Evolutionary conservation across 2,797 vertebrate genomes (phyloP), one percentile per base, ranked within the genome.

Genomic region (Paramormyrops hopkinsi): DNA sequence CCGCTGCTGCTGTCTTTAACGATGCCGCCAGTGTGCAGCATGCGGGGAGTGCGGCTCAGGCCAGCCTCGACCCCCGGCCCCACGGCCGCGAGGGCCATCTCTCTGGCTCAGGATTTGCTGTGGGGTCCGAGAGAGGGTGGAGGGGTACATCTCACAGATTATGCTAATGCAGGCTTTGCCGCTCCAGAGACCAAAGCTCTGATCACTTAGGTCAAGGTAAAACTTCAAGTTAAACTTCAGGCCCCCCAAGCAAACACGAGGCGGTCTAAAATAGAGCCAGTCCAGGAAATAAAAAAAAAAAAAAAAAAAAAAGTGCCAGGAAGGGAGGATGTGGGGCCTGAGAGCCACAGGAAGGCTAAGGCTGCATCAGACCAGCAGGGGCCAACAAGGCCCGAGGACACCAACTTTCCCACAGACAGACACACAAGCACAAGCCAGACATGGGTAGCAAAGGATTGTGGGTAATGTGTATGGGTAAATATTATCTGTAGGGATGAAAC

Each of bases 401-500:
- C 29, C 8, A 25, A 9, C 59, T 65, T 29, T 65, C 59, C 53
- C 48, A 2, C 65, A n/a, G 25, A 89, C 86, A 19, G 53, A 29
- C 44, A 19, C 54, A 79, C 84, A 54, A 17, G 54, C 56, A 87
- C 82, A 14, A 29, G 25, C 44, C 29, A 48, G 46, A 48, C 25
- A 89, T 44, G 89, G 89, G 79, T 50, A 91, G 51, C 90, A 91
- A 37, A 69, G 11, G 59, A 44, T 88, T 88, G 86, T 79, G 73
- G 73, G 33, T 44, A 37, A 79, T 8, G 33, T 14, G 88, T 88
- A 83, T 12, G 87, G 88, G 91, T 91, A 94, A 93, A 94, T 92
- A 93, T 91, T 93, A 91, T 92, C 92, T 88, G 69, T 91, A 46
- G 89, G 91, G 91, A 94, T 94, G 91, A 92, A 84, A 92, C 73